Conservation (phyloP, 2,888 invertebrate species). For the Cyrtodaria siliqua region DNA sequence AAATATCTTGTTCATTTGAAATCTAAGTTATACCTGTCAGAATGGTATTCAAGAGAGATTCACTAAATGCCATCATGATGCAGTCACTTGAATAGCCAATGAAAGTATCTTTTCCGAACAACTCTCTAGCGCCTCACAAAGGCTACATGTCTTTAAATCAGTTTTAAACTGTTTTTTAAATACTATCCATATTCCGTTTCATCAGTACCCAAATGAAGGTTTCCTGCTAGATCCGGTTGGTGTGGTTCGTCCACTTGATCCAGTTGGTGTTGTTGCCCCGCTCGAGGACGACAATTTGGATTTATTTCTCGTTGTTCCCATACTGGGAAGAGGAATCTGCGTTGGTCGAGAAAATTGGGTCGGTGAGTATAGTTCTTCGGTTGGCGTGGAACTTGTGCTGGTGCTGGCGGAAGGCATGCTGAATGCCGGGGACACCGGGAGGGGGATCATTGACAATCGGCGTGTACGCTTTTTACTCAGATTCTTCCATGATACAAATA, state of each 20-base stretch:
- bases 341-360: slow-evolving; percentile 10
- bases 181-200: too few species aligned
- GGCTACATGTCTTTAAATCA: too few species aligned
- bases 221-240: slow-evolving; percentile 5
- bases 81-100: too few species aligned
- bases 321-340: slow-evolving; percentile 33
- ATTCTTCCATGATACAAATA: slow-evolving; percentile 67
- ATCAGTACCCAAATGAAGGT: too few species aligned
- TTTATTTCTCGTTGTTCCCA: not conserved
- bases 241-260: slow-evolving; percentile 18
- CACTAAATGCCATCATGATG: too few species aligned
- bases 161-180: too few species aligned
- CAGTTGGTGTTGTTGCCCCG: not conserved
- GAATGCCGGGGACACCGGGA: slow-evolving; percentile 49
- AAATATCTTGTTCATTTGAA: too few species aligned
- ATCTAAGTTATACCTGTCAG: too few species aligned
- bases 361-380: slow-evolving; percentile 48
- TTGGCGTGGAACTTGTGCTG: slow-evolving; percentile 44
- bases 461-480: slow-evolving; percentile 42
- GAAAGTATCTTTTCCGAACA: too few species aligned
- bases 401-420: slow-evolving; percentile 36
- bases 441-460: slow-evolving; percentile 50
- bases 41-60: too few species aligned
- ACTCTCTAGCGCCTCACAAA: too few species aligned
- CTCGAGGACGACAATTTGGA: not conserved